A percentile compares a stretch with the other conserved stretches of the same genome.
phyloP scores from a whole-genome alignment of 2,113 vertebrate genomes.

The Desmodus rotundus region DNA sequence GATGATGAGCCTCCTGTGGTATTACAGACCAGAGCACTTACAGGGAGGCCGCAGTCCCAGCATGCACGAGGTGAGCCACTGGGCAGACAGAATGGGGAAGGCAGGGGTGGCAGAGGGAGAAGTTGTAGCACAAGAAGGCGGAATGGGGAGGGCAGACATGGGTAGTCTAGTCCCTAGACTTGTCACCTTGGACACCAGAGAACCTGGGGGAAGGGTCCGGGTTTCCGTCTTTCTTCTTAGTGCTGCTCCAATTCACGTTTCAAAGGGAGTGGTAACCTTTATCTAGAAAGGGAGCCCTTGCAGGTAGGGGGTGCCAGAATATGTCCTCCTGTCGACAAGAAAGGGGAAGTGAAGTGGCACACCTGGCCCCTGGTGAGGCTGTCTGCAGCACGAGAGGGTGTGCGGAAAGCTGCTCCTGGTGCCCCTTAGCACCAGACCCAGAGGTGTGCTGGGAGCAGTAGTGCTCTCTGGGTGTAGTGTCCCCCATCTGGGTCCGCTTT shows the following conservation, averaged over 20 bases:
- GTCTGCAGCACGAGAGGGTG: background rate
- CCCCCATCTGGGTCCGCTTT: background rate
- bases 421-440: background rate
- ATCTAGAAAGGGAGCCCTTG: background rate
- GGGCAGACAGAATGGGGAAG: background rate
- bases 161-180: background rate
- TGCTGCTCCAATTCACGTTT: background rate
- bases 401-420: background rate
- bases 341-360: background rate
- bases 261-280: background rate
- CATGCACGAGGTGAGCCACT: constrained; percentile 92
- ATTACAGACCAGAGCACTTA: constrained; percentile 98
- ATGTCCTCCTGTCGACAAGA: background rate
- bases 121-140: background rate
- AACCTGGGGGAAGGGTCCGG: background rate
- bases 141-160: background rate
- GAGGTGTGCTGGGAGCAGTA: background rate
- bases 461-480: background rate
- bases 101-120: background rate
- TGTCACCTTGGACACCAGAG: background rate
- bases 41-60: constrained; percentile 94
- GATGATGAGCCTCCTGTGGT: constrained; percentile 99
- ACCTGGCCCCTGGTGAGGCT: background rate
- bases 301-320: background rate
- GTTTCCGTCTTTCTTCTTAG: background rate